A percentile compares a stretch with the other conserved stretches of the same genome.
phyloP scores from a whole-genome alignment of 2,888 invertebrate genomes.

The Noctua comes region DNA sequence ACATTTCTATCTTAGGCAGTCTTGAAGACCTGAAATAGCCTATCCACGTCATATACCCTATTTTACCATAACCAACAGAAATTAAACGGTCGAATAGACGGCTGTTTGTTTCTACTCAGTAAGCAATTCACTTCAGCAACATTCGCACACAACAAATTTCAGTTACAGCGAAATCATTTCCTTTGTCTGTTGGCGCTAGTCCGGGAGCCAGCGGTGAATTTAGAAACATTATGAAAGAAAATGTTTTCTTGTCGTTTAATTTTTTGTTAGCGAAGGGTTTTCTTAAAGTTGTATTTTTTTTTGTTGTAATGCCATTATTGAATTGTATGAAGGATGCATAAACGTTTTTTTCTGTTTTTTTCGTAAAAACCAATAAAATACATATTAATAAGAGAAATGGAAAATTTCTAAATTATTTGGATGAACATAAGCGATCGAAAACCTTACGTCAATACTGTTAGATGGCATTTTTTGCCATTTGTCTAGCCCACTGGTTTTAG shows the following conservation, averaged over 20 bases:
- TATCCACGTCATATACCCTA: background rate
- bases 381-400: background rate
- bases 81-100: conserved; percentile 37
- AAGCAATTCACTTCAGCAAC: conserved; percentile 63
- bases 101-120: conserved; percentile 46
- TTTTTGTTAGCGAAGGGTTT: background rate
- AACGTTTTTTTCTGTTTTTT: background rate
- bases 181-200: conserved; percentile 61
- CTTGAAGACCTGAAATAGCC: background rate
- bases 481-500: background rate
- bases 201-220: conserved; percentile 12
- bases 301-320: background rate
- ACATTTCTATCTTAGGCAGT: background rate
- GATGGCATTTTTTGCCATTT: background rate
- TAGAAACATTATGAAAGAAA: background rate
- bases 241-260: conserved; percentile 2
- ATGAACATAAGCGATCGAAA: background rate
- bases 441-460: background rate
- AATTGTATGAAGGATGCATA: background rate
- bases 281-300: background rate
- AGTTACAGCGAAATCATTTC: conserved; percentile 68
- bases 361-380: background rate
- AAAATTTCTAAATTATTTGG: background rate
- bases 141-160: conserved; percentile 72
- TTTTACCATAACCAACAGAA: conserved; percentile 45